Evolutionary conservation across 2,797 vertebrate species (phyloP).

Genomic region (Tauraco hartlaubi): DNA sequence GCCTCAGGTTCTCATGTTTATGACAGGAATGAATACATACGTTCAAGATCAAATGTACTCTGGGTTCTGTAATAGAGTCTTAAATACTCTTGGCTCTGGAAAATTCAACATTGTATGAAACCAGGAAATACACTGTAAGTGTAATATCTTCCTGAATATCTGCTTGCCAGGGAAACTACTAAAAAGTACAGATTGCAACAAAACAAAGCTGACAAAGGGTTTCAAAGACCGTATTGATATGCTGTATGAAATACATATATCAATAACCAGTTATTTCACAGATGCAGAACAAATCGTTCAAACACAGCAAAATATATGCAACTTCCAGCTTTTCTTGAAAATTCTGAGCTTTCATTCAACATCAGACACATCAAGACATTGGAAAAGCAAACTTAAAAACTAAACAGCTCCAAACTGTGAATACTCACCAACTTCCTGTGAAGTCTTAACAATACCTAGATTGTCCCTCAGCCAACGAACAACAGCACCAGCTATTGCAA

Average conservation of each 20-base stretch:
- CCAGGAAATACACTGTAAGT: neutral
- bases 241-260: neutral
- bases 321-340: neutral
- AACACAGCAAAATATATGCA: neutral
- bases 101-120: neutral
- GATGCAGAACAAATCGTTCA: neutral
- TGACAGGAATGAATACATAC: neutral
- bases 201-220: neutral
- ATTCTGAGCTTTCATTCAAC: neutral
- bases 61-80: neutral
- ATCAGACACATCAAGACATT: neutral
- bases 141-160: neutral
- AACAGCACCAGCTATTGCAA: slow-evolving; percentile 97
- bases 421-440: slow-evolving; percentile 90
- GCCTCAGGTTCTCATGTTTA: neutral
- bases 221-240: neutral
- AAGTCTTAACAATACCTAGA: slow-evolving; percentile 89
- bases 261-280: neutral
- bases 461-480: slow-evolving; percentile 98
- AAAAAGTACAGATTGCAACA: neutral
- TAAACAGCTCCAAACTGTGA: neutral
- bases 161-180: neutral
- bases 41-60: neutral
- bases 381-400: neutral
- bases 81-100: neutral